These are phyloP conservation scores for Melieria picta DNA, from an alignment of 2,888 invertebrate species.

Conservation along the genomic window DNA sequence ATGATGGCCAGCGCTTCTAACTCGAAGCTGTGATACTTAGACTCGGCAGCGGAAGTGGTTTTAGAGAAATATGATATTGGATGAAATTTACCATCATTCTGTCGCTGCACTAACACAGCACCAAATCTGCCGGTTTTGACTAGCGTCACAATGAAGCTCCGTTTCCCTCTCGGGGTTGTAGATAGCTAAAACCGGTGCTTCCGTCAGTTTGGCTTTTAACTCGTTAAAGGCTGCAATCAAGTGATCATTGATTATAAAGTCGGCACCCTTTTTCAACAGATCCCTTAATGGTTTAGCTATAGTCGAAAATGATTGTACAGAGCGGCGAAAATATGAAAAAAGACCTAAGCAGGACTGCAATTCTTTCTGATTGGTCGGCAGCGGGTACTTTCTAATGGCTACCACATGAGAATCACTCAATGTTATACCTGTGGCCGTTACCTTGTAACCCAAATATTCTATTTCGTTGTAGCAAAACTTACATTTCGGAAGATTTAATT, in stretches of 20 bases:
- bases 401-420: no score
- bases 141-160: conserved; percentile 56
- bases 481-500: no score
- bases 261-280: background rate
- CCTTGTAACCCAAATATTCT: no score
- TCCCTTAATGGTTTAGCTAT: conserved; percentile 8
- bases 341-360: conserved; percentile 8
- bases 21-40: conserved; percentile 52
- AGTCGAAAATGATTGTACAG: conserved; percentile 17
- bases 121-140: conserved; percentile 50
- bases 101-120: conserved; percentile 49
- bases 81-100: conserved; percentile 46
- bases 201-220: conserved; percentile 10
- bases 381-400: conserved; percentile 10
- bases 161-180: conserved; percentile 36
- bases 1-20: conserved; percentile 52
- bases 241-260: conserved; percentile 1
- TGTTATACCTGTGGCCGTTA: no score
- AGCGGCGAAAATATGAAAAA: conserved; percentile 14
- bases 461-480: no score
- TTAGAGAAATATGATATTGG: conserved; percentile 57
- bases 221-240: background rate
- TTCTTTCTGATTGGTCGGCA: conserved; percentile 9
- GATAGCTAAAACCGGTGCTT: conserved; percentile 46
- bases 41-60: conserved; percentile 46